phyloP scores from a whole-genome alignment of 2,113 vertebrate species.

The Notothenia coriiceps region DNA sequence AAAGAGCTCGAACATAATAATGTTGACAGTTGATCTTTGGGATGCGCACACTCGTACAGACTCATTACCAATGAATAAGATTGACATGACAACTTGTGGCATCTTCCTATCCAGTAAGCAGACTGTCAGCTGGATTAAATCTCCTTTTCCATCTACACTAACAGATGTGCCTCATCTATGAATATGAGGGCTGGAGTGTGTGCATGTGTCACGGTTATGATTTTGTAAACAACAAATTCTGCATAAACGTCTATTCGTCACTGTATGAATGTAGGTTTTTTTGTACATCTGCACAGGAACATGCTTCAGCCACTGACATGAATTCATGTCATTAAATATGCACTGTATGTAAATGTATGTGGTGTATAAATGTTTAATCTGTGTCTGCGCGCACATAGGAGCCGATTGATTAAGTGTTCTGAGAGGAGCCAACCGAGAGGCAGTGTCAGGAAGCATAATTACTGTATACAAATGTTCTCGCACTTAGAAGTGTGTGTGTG shows the following conservation, averaged over 20 bases:
- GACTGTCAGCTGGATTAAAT: conserved; percentile 22
- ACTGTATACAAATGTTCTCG: conserved; percentile 56
- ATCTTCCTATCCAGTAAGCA: conserved; percentile 45
- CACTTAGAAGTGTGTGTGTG: conserved; percentile 32
- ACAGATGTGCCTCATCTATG: conserved; percentile 37
- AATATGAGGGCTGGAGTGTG: not conserved
- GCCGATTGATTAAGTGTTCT: conserved; percentile 27
- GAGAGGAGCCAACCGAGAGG: conserved; percentile 53
- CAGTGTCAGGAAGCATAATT: conserved; percentile 59
- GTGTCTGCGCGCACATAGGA: conserved; percentile 6
- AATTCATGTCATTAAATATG: conserved; percentile 21
- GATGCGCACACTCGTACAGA: not conserved
- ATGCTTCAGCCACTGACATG: not conserved
- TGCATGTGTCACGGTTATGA: not conserved
- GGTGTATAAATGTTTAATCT: conserved; percentile 29
- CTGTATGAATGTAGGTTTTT: not conserved
- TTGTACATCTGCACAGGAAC: not conserved
- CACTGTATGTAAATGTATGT: conserved; percentile 36
- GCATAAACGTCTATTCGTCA: not conserved
- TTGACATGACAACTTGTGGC: conserved; percentile 56
- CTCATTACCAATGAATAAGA: conserved; percentile 30
- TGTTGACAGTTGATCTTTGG: conserved; percentile 10
- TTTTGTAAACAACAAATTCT: conserved; percentile 21
- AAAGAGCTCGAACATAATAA: not conserved
- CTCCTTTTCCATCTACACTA: conserved; percentile 40